Evolutionary conservation across 2,797 vertebrate species (phyloP).

Genomic region (Octomys mimax): DNA sequence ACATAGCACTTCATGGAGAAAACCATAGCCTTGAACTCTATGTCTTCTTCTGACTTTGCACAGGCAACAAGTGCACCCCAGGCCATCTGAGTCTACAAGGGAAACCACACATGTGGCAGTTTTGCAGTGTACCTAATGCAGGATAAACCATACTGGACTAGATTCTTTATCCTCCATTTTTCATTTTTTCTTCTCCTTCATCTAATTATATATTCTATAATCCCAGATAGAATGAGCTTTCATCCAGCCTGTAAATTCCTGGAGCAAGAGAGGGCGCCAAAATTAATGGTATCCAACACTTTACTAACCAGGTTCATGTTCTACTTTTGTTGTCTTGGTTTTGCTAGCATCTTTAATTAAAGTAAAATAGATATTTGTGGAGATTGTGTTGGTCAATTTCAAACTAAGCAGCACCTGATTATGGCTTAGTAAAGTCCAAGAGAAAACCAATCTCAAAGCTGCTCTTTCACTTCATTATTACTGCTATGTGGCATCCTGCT

Average conservation of each 20-base stretch:
- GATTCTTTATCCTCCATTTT: neutral
- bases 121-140: neutral
- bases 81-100: neutral
- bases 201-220: neutral
- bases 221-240: neutral
- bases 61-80: neutral
- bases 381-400: neutral
- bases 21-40: constrained; percentile 3
- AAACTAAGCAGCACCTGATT: neutral
- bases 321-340: neutral
- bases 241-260: neutral
- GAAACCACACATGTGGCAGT: neutral
- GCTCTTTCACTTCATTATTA: neutral
- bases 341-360: neutral
- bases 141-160: neutral
- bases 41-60: neutral
- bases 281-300: neutral
- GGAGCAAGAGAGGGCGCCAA: neutral
- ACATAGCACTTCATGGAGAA: constrained; percentile 7
- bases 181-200: neutral
- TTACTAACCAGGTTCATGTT: neutral
- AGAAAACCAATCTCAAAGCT: neutral
- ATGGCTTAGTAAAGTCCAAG: neutral
- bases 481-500: neutral
- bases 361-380: neutral